These are phyloP conservation scores for Amphimedon queenslandica DNA, from an alignment of 37 sponge, comb jelly and placozoan genomes.

Conservation along the genomic window DNA sequence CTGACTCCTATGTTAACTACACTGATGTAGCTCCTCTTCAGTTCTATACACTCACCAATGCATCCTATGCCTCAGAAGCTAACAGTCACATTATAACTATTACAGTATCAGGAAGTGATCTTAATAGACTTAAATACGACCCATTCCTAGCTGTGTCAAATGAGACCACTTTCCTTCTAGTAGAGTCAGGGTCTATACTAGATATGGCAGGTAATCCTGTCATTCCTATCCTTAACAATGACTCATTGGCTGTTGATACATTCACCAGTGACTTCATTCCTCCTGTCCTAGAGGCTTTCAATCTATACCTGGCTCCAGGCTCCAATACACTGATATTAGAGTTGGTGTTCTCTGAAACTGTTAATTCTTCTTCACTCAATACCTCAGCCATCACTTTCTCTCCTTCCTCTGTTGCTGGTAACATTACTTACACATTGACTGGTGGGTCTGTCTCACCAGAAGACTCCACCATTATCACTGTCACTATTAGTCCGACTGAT, in stretches of 20 bases:
- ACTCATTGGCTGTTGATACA: constrained; percentile 28
- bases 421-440: constrained; percentile 45
- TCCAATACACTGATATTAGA: constrained; percentile 54
- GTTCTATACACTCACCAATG: constrained; percentile 45
- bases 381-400: constrained; percentile 61
- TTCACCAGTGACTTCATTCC: constrained; percentile 54
- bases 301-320: constrained; percentile 41
- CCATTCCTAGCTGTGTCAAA: constrained; percentile 50
- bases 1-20: constrained; percentile 19
- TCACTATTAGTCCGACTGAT: constrained; percentile 45
- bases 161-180: constrained; percentile 53
- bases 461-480: constrained; percentile 61
- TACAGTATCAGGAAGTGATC: constrained; percentile 37
- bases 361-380: constrained; percentile 66
- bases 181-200: constrained; percentile 41
- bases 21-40: constrained; percentile 22
- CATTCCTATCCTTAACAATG: constrained; percentile 10
- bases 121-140: constrained; percentile 67
- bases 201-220: constrained; percentile 76
- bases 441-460: constrained; percentile 54
- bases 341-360: constrained; percentile 85
- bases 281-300: constrained; percentile 62
- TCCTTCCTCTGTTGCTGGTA: constrained; percentile 31
- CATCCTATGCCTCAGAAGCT: constrained; percentile 22
- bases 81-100: constrained; percentile 48